phyloP scores from a whole-genome alignment of 2,888 invertebrate genomes.

The Drosophila robusta region DNA sequence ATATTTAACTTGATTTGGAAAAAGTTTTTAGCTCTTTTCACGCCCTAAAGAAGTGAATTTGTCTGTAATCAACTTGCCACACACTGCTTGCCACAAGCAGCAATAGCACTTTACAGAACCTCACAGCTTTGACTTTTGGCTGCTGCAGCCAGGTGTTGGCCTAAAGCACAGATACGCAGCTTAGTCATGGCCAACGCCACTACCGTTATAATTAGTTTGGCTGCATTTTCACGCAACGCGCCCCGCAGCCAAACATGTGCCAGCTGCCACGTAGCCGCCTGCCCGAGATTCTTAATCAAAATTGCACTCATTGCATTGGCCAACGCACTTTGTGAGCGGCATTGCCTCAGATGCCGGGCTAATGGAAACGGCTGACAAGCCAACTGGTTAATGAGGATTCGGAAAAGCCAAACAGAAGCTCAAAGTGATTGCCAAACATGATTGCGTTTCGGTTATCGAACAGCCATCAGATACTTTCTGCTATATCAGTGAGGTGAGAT shows the following conservation, averaged over 20 bases:
- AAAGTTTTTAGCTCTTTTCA: not conserved
- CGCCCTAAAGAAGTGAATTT: too few species aligned
- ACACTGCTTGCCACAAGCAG: constrained; percentile 14
- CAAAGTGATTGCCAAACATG: constrained; percentile 22
- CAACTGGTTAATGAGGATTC: constrained; percentile 27
- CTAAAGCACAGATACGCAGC: constrained; percentile 22
- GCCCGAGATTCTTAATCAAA: constrained; percentile 49
- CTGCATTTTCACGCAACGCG: constrained; percentile 40
- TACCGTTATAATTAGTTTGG: constrained; percentile 54
- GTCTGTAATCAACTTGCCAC: not conserved
- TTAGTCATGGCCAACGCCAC: constrained; percentile 14
- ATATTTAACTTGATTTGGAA: not conserved
- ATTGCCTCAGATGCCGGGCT: constrained; percentile 16
- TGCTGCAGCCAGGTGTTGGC: constrained; percentile 28
- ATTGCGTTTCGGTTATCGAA: not conserved
- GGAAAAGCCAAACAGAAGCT: constrained; percentile 16
- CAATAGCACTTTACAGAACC: constrained; percentile 25
- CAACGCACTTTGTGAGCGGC: constrained; percentile 11
- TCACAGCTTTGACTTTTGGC: constrained; percentile 22
- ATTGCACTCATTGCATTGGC: constrained; percentile 37
- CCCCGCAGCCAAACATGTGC: constrained; percentile 28
- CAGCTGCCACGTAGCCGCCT: constrained; percentile 16
- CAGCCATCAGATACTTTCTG: not conserved
- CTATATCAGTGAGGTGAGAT: not conserved
- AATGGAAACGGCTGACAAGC: constrained; percentile 33